Conservation (phyloP, 2,113 vertebrate genomes). For the Sturnus vulgaris region DNA sequence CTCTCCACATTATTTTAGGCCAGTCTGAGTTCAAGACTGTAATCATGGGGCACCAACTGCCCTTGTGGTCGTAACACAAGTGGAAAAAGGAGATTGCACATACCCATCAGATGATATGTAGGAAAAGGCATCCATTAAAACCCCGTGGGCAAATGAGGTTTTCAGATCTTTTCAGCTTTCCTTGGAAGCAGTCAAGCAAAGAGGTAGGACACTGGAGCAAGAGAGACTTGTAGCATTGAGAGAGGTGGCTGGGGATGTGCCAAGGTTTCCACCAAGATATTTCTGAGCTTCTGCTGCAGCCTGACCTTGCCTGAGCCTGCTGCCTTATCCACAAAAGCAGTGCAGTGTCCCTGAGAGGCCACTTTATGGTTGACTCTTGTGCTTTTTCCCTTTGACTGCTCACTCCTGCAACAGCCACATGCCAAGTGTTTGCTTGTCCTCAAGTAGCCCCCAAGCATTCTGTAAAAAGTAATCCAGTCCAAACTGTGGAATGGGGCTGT, state of each 20-base stretch:
- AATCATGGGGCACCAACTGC: background rate
- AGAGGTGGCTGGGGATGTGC: background rate
- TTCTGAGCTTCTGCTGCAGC: background rate
- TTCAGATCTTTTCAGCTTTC: background rate
- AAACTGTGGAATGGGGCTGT: background rate
- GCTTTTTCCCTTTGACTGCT: background rate
- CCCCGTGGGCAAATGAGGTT: background rate
- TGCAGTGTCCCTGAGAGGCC: background rate
- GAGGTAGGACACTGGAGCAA: background rate
- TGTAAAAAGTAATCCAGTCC: background rate
- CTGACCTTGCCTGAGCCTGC: background rate
- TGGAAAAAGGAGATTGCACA: background rate
- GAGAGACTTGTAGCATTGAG: accelerated
- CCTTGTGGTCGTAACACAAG: background rate
- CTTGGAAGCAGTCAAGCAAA: background rate
- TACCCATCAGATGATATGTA: background rate
- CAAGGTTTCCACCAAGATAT: background rate
- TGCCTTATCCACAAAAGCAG: background rate
- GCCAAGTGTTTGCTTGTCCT: background rate
- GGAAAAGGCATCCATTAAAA: background rate
- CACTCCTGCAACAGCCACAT: background rate
- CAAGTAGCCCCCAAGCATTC: background rate
- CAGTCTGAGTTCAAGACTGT: background rate
- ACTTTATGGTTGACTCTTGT: accelerated
- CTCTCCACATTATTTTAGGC: conserved; percentile 6